These are phyloP conservation scores for Graphium colonna DNA, from an alignment of 2,888 invertebrate genomes.

Conservation along the genomic window DNA sequence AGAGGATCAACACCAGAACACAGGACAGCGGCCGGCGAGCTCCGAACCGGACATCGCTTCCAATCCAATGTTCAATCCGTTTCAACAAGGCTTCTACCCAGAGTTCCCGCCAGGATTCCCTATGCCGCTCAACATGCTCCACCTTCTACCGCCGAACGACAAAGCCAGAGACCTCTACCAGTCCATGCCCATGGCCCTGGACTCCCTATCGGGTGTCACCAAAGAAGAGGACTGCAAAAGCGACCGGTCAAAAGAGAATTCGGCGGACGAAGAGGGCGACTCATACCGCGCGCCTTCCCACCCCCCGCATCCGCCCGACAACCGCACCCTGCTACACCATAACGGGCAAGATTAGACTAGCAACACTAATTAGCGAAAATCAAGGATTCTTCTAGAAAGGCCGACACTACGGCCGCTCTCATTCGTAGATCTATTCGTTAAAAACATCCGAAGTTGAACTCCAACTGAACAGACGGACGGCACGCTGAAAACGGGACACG, in stretches of 20 bases:
- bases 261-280: slow-evolving; percentile 80
- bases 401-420: background rate
- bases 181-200: slow-evolving; percentile 77
- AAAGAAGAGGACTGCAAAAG: slow-evolving; percentile 84
- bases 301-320: slow-evolving; percentile 80
- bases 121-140: slow-evolving; percentile 91
- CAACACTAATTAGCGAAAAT: background rate
- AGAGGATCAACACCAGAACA: slow-evolving; percentile 58
- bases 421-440: slow-evolving; percentile 4
- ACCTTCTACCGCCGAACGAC: slow-evolving; percentile 89
- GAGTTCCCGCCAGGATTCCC: slow-evolving; percentile 91
- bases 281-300: slow-evolving; percentile 74
- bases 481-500: slow-evolving; percentile 25
- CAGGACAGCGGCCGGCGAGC: slow-evolving; percentile 81
- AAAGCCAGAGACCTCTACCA: slow-evolving; percentile 84
- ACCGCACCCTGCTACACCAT: slow-evolving; percentile 85
- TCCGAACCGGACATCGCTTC: slow-evolving; percentile 84
- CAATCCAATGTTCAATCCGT: slow-evolving; percentile 86
- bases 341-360: slow-evolving; percentile 88
- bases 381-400: slow-evolving; percentile 3
- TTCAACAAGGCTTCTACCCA: slow-evolving; percentile 90
- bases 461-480: background rate
- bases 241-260: slow-evolving; percentile 81
- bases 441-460: slow-evolving; percentile 5
- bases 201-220: slow-evolving; percentile 70